Evolutionary conservation across 1,140 invertebrate genomes (phyloP).

Genomic region (Plutomurus gul): DNA sequence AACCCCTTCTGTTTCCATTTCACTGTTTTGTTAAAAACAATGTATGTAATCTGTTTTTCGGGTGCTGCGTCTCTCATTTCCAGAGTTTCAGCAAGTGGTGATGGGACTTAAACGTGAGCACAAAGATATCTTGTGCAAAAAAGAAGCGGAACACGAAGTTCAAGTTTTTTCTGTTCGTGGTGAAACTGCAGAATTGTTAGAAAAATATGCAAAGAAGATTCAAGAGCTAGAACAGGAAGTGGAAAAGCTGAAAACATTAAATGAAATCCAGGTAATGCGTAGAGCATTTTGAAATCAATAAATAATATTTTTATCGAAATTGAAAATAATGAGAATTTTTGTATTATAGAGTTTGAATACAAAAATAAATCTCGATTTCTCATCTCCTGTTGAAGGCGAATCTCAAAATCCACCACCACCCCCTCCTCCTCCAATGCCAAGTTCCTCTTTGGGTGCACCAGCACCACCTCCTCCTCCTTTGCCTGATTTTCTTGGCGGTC

Average conservation of each 20-base stretch:
- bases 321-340: neutral
- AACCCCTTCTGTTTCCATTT: too few species aligned
- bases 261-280: slow-evolving; percentile 56
- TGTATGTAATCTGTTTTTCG: too few species aligned
- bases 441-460: slow-evolving; percentile 32
- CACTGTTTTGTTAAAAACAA: too few species aligned
- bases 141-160: slow-evolving; percentile 56
- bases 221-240: slow-evolving; percentile 58
- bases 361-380: slow-evolving; percentile 55
- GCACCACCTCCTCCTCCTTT: slow-evolving; percentile 56
- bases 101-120: slow-evolving; percentile 59
- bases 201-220: slow-evolving; percentile 58
- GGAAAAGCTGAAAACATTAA: slow-evolving; percentile 58
- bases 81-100: slow-evolving; percentile 59
- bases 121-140: slow-evolving; percentile 55
- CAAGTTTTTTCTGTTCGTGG: slow-evolving; percentile 56
- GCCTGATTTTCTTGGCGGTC: slow-evolving; percentile 36
- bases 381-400: slow-evolving; percentile 43
- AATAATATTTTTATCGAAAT: neutral
- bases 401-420: slow-evolving; percentile 55
- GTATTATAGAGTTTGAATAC: slow-evolving; percentile 55
- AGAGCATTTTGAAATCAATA: neutral
- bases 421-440: slow-evolving; percentile 60
- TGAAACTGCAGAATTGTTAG: slow-evolving; percentile 58
- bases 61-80: too few species aligned